These are phyloP conservation scores for Nymphalis polychloros DNA, from an alignment of 2,888 invertebrate species.

Conservation along the genomic window DNA sequence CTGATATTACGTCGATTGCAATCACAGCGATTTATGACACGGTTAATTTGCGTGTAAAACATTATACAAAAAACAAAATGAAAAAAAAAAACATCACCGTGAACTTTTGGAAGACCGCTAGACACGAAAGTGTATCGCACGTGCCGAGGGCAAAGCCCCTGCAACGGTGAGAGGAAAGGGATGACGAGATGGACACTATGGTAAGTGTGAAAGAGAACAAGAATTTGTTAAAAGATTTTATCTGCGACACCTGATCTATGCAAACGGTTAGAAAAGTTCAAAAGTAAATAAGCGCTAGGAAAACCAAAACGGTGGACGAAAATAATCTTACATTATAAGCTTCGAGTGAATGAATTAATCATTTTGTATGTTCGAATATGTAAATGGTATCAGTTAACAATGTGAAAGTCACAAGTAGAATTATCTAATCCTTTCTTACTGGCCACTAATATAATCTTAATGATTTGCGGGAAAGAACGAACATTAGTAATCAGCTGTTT, in stretches of 20 bases:
- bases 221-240: conserved; percentile 12
- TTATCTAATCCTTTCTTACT: not conserved
- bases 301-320: not conserved
- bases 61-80: not conserved
- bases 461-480: too few species aligned
- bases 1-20: not conserved
- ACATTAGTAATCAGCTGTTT: too few species aligned
- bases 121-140: conserved; percentile 39
- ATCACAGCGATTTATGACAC: not conserved
- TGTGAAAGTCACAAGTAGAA: not conserved
- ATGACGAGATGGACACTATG: conserved; percentile 22
- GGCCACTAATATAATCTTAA: too few species aligned
- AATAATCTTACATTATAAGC: not conserved
- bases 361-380: too few species aligned
- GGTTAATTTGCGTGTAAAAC: not conserved
- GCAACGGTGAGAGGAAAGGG: conserved; percentile 31
- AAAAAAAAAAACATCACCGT: not conserved
- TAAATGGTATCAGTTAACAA: not conserved
- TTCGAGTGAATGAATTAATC: not conserved
- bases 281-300: not conserved
- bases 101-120: conserved; percentile 5
- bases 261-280: not conserved
- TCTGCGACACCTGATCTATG: conserved; percentile 22
- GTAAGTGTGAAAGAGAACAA: conserved; percentile 13
- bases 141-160: conserved; percentile 45